These are phyloP conservation scores for Apamea anceps DNA, from an alignment of 2,888 invertebrate species.

Conservation along the genomic window DNA sequence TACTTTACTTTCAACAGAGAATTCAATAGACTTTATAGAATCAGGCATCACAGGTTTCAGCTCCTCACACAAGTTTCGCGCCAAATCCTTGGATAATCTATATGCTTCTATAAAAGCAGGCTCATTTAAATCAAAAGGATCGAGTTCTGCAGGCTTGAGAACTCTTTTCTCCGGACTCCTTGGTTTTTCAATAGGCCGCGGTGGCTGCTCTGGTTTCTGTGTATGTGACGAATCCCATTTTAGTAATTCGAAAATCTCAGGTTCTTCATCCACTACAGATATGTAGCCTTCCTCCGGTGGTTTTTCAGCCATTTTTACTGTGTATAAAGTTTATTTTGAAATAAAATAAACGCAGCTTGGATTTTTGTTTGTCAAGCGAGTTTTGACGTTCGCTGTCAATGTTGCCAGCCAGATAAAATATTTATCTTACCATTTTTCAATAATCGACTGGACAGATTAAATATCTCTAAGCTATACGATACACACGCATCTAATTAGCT, in stretches of 20 bases:
- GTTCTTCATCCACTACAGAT: conserved; percentile 87
- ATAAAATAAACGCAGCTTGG: conserved; percentile 75
- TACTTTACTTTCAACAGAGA: conserved; percentile 86
- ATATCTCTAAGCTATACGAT: too few relatives aligned
- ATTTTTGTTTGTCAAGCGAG: conserved; percentile 70
- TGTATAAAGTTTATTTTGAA: conserved; percentile 75
- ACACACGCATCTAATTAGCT: too few relatives aligned
- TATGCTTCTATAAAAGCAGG: conserved; percentile 83
- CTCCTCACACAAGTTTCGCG: conserved; percentile 82
- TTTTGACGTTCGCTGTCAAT: conserved; percentile 62
- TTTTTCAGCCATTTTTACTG: conserved; percentile 84
- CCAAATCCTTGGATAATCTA: conserved; percentile 83
- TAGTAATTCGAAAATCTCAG: conserved; percentile 86
- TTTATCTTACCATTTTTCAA: not conserved
- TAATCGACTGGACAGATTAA: too few relatives aligned
- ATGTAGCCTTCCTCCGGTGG: conserved; percentile 87
- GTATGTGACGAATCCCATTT: conserved; percentile 87
- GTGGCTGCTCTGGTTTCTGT: conserved; percentile 76
- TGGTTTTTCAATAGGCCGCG: conserved; percentile 80
- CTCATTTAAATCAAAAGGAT: conserved; percentile 85
- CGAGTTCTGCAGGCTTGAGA: conserved; percentile 79
- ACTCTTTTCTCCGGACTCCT: conserved; percentile 83
- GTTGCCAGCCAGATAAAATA: conserved; percentile 28
- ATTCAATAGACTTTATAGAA: conserved; percentile 84
- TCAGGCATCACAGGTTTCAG: conserved; percentile 86